A percentile compares a stretch with the other conserved stretches of the same genome.
Conservation (phyloP, 2,113 vertebrate genomes). For the Tauraco erythrolophus region DNA sequence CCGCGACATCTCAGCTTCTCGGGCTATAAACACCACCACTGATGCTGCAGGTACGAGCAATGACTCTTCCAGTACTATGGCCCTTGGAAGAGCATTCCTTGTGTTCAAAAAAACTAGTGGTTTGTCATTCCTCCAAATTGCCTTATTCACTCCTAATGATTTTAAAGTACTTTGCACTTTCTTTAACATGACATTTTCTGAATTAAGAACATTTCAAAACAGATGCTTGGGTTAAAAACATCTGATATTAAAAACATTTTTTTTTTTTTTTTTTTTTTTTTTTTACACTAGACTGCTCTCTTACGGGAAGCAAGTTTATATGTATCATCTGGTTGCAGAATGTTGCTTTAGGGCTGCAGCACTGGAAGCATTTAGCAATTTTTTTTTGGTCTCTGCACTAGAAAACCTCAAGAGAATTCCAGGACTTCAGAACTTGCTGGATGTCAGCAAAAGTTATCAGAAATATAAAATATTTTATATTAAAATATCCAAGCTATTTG, state of each 20-base stretch:
- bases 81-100: background rate
- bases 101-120: background rate
- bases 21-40: background rate
- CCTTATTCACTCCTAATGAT: slow-evolving; percentile 64
- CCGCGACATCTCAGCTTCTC: background rate
- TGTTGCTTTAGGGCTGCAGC: slow-evolving; percentile 57
- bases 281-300: slow-evolving; percentile 36
- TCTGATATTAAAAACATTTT: slow-evolving; percentile 68
- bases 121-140: slow-evolving; percentile 35
- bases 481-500: background rate
- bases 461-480: background rate
- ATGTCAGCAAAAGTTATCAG: slow-evolving; percentile 44
- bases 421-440: slow-evolving; percentile 16
- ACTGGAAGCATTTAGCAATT: slow-evolving; percentile 54
- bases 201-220: slow-evolving; percentile 70
- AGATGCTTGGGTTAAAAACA: slow-evolving; percentile 72
- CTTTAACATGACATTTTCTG: slow-evolving; percentile 70
- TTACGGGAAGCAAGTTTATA: slow-evolving; percentile 66
- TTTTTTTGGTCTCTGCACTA: background rate
- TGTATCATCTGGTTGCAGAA: slow-evolving; percentile 76
- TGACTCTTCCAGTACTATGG: background rate
- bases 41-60: background rate
- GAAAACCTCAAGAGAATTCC: slow-evolving; percentile 48
- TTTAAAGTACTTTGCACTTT: slow-evolving; percentile 71
- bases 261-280: background rate